Conservation (phyloP, 2,888 invertebrate genomes). For the Stenurella melanura region DNA sequence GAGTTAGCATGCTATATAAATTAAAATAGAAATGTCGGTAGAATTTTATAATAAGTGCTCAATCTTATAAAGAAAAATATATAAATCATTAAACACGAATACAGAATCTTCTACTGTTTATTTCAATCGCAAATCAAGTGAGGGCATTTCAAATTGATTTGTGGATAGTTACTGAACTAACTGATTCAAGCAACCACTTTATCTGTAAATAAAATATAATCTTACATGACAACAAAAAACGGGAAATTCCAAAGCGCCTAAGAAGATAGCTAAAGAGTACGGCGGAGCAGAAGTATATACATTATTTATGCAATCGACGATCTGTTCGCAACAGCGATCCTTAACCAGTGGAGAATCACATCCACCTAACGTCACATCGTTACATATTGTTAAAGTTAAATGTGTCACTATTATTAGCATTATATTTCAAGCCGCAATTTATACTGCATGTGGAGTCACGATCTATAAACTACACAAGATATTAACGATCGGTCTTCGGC, state of each 20-base stretch:
- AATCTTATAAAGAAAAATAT: too few species aligned
- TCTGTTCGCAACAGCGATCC: conserved; percentile 16
- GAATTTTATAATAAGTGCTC: too few species aligned
- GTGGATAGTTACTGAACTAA: background rate
- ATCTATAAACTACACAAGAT: conserved; percentile 1
- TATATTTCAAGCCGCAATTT: conserved; percentile 24
- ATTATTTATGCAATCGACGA: conserved; percentile 33
- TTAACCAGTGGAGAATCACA: conserved; percentile 21
- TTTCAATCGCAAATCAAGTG: background rate
- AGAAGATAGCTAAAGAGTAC: background rate
- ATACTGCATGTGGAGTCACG: conserved; percentile 13
- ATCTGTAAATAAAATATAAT: background rate
- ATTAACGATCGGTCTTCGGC: background rate
- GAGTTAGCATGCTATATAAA: too few species aligned
- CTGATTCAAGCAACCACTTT: background rate
- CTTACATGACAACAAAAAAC: background rate
- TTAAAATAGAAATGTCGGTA: too few species aligned
- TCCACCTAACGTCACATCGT: conserved; percentile 20
- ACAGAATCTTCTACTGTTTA: background rate
- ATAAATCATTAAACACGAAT: too few species aligned
- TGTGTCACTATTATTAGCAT: conserved; percentile 39
- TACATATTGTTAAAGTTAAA: conserved; percentile 43
- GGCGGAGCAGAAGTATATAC: background rate
- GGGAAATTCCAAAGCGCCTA: background rate
- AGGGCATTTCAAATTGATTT: background rate